Conservation (phyloP, 2,888 invertebrate species). For the Alviniconcha strummeri region DNA sequence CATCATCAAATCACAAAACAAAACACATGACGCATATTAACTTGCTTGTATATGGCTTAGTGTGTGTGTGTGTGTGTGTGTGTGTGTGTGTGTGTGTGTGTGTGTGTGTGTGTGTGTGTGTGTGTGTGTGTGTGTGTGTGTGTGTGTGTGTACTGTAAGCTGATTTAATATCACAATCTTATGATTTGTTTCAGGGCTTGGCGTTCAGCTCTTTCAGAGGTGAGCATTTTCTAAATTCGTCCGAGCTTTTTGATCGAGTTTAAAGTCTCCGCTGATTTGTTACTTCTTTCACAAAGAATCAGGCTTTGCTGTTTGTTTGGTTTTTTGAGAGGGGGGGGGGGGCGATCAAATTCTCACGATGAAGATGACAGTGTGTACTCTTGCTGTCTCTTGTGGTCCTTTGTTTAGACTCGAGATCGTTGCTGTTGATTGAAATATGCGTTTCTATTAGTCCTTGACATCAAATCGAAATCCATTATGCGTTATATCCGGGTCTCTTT, state of each 20-base stretch:
- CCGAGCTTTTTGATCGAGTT: background rate
- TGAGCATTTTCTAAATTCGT: background rate
- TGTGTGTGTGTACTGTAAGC: background rate
- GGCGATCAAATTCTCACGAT: background rate
- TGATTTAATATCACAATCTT: background rate
- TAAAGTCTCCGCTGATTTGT: background rate
- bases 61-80: background rate
- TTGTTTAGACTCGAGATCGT: too few relatives aligned
- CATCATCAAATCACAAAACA: too few relatives aligned
- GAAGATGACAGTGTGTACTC: background rate
- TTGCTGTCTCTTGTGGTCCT: background rate
- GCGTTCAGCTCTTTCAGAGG: conserved; percentile 1
- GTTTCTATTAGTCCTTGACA: background rate
- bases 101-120: conserved; percentile 11
- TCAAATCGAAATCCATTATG: background rate
- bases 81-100: conserved; percentile 14
- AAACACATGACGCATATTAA: background rate
- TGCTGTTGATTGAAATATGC: too few relatives aligned
- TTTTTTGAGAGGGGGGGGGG: background rate
- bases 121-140: background rate
- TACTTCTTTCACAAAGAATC: background rate
- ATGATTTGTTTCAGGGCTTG: conserved; percentile 2
- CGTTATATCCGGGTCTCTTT: background rate
- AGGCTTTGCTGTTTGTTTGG: too few relatives aligned
- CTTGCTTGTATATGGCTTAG: background rate